Base-by-base conservation (phyloP, 2,113 vertebrate genomes). In the Cephalopterus ornatus region DNA sequence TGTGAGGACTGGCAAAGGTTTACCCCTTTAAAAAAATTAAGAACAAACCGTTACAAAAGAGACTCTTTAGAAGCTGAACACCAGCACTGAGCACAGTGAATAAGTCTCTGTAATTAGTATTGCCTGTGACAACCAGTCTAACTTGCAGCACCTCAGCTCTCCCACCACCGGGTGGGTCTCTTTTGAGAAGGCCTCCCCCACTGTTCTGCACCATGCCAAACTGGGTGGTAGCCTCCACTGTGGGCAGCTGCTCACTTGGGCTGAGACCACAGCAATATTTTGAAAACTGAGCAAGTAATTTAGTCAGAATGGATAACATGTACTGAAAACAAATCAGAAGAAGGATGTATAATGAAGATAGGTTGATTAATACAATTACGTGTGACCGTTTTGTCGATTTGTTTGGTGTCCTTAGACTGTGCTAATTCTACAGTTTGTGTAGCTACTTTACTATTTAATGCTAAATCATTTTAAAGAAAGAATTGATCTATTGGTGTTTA, bases 111-210 rank as follows among this genome's bases (percentile, higher is more conserved):
- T 52, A 47, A 58, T 14, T 39, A 35, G 5, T 21, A 27, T 28
- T 63, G 19, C 21, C 37, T 35, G 13, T 26, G 72, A 33, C 28
- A 66, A 18, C n/a, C 3, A 6, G 15, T 53, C 30, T 73, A 39
- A 77, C 32, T 11, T n/a, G 26, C 47, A 58, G 47, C n/a, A 27
- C 11, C 6, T 62, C 0, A 0, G 8, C 55, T 53, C 46, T 62
- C n/a, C 32, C 33, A 39, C 14, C 27, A 8, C 5, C 5, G 9
- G 2, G 2, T 5, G 9, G 2, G 2, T 30, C 5, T 30, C 21
- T 53, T 70, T 47, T 33, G 44, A 32, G 65, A 49, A 85, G 35
- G 11, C 22, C 41, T 78, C 30, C 8, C 8, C 35, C 2, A 0
- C 52, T 46, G 4, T 42, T 63, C 59, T 65, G 37, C 15, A 27